Conservation (phyloP, 2,888 invertebrate genomes). For the Colletes collaris region DNA sequence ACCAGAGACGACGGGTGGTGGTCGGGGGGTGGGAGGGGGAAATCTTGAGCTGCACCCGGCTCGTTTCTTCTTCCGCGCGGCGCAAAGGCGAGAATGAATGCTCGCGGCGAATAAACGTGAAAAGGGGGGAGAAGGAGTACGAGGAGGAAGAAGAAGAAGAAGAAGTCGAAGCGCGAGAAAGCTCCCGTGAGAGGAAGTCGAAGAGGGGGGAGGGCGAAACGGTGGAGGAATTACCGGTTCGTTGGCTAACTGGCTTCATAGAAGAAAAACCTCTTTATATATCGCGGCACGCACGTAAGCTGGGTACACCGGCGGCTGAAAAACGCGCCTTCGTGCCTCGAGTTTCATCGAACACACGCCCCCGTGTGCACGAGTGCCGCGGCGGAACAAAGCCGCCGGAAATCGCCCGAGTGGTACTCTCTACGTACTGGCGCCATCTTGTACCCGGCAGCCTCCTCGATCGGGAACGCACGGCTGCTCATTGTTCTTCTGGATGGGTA, state of each 20-base stretch:
- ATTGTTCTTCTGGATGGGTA: slow-evolving; percentile 60
- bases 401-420: slow-evolving; percentile 68
- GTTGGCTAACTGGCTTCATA: slow-evolving; percentile 72
- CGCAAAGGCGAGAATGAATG: slow-evolving; percentile 75
- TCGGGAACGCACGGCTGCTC: slow-evolving; percentile 44
- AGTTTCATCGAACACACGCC: slow-evolving; percentile 66
- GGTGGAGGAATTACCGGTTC: slow-evolving; percentile 58
- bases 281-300: slow-evolving; percentile 49
- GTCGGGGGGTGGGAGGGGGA: slow-evolving; percentile 2
- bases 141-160: not conserved
- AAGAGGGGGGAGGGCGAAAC: slow-evolving; percentile 15
- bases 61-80: slow-evolving; percentile 69
- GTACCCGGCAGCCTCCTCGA: slow-evolving; percentile 52
- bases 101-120: slow-evolving; percentile 43
- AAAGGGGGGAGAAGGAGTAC: slow-evolving; percentile 6
- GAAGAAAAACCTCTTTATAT: slow-evolving; percentile 67
- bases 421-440: slow-evolving; percentile 65
- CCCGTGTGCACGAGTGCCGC: slow-evolving; percentile 57
- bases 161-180: slow-evolving; percentile 31
- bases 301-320: slow-evolving; percentile 38
- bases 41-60: slow-evolving; percentile 67
- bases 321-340: slow-evolving; percentile 61
- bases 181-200: slow-evolving; percentile 31
- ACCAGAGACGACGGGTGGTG: too few relatives aligned
- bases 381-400: slow-evolving; percentile 69